These are phyloP conservation scores for Craterocephalus amniculus DNA, from an alignment of 2,797 vertebrate genomes.

Conservation along the genomic window DNA sequence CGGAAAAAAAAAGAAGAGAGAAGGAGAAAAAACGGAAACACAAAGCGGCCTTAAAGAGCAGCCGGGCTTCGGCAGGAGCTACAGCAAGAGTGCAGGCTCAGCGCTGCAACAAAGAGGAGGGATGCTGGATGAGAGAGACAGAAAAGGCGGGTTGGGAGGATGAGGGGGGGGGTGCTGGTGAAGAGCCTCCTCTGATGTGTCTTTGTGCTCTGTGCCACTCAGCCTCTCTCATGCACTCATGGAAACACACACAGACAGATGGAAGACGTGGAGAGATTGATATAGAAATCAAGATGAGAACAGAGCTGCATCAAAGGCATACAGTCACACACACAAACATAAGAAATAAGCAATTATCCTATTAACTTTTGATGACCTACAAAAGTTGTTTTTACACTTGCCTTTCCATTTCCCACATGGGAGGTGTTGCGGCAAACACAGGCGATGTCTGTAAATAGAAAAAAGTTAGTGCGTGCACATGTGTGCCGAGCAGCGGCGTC, in stretches of 20 bases:
- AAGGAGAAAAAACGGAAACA: conserved; percentile 67
- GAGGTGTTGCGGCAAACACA: conserved; percentile 38
- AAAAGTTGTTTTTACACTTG: conserved; percentile 71
- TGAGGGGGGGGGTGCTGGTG: conserved; percentile 36
- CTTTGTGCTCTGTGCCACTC: conserved; percentile 74
- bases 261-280: conserved; percentile 31
- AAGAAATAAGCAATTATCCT: conserved; percentile 80
- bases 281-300: conserved; percentile 52
- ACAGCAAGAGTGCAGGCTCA: conserved; percentile 81
- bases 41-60: conserved; percentile 78
- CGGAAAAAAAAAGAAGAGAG: conserved; percentile 66
- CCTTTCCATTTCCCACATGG: conserved; percentile 49
- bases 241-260: conserved; percentile 28
- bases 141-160: background rate
- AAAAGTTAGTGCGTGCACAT: conserved; percentile 46
- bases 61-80: conserved; percentile 66
- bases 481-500: conserved; percentile 33
- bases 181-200: conserved; percentile 74
- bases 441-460: conserved; percentile 50
- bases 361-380: conserved; percentile 80
- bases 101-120: conserved; percentile 78
- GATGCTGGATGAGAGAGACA: conserved; percentile 66
- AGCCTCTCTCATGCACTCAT: conserved; percentile 64
- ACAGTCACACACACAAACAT: conserved; percentile 51
- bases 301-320: conserved; percentile 40